Evolutionary conservation across 53 echinoderm and acorn worm species (phyloP), one percentile per base, ranked within the genome.

Genomic region (Pentamera pediparva): DNA sequence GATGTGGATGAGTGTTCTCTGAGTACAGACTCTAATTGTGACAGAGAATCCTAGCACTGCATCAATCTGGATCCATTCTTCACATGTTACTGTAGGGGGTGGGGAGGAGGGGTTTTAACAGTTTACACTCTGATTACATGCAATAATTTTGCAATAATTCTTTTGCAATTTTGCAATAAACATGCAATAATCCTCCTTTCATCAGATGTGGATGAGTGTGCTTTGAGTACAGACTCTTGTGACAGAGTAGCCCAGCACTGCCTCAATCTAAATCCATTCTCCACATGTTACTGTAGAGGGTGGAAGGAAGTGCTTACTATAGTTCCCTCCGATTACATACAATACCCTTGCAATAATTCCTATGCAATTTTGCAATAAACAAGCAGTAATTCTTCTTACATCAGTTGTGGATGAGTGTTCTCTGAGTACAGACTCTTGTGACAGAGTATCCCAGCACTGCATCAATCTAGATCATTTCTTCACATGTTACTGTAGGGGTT

Each of bases 1-100:
- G 51, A 50, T 50, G 51, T 86, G 17, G 65, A 86, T 35, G 86
- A 86, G 37, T 86, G 86, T 39, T 6, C 24, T 6, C 51, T 85
- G 15, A 38, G 52, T 11, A 86, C 61, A 28, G 74, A 82, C 49
- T 57, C 76, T n/a, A n/a, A n/a, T 19, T 86, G 86, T 43, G 77
- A 82, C 7, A 5, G 6, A 13, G 51, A 50, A 7, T 50, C 51
- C 19, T 24, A 50, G 7, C 19, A 50, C 51, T 50, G 51, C 51
- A 50, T 50, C 2, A 50, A 50, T 50, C 6, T 50, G 6, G 51
- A 2, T 50, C 51, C 51, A 0, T 50, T 50, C 51, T 50, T 50
- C 51, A 50, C 51, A 50, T 50, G 51, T 50, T 20, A 50, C 17
- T 50, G 51, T 50, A 5, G 4, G 24, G 51, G 2, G 3, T 19